Evolutionary conservation across 2,113 vertebrate genomes (phyloP).

Genomic region (Oxygymnocypris stewartii): DNA sequence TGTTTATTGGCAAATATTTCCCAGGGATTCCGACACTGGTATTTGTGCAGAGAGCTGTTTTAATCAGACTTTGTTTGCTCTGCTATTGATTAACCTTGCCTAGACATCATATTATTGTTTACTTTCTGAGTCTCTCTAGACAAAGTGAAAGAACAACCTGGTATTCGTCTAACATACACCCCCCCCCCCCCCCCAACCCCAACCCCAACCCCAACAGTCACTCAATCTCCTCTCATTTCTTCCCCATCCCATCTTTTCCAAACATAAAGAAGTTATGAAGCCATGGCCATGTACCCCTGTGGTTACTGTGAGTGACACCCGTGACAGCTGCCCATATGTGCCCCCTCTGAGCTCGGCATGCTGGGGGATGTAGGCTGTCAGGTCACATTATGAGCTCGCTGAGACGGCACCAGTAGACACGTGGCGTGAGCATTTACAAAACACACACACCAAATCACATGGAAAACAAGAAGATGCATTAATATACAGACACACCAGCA

Average conservation of each 20-base stretch:
- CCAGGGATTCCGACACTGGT: not conserved
- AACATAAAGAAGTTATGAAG: constrained; percentile 48
- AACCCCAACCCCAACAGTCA: constrained; percentile 21
- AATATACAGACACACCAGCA: not conserved
- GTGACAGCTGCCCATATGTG: constrained; percentile 52
- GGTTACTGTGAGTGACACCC: constrained; percentile 46
- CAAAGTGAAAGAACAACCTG: constrained; percentile 32
- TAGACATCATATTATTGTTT: constrained; percentile 50
- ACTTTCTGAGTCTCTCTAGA: constrained; percentile 38
- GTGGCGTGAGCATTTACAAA: constrained; percentile 32
- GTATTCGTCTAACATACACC: not conserved
- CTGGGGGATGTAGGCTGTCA: constrained; percentile 67
- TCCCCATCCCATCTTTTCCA: not conserved
- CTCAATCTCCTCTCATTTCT: constrained; percentile 28
- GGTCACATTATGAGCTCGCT: constrained; percentile 61
- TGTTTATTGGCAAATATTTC: constrained; percentile 41
- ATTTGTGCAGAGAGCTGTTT: not conserved
- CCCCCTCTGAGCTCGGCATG: constrained; percentile 55
- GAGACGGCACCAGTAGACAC: constrained; percentile 57
- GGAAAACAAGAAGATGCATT: constrained; percentile 2
- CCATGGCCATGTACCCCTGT: constrained; percentile 25
- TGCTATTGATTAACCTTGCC: constrained; percentile 45
- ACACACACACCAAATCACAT: constrained; percentile 10
- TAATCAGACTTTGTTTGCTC: constrained; percentile 44
- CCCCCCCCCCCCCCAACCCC: too few species aligned